Conservation (phyloP, 2,113 vertebrate genomes). For the Mobula birostris region DNA sequence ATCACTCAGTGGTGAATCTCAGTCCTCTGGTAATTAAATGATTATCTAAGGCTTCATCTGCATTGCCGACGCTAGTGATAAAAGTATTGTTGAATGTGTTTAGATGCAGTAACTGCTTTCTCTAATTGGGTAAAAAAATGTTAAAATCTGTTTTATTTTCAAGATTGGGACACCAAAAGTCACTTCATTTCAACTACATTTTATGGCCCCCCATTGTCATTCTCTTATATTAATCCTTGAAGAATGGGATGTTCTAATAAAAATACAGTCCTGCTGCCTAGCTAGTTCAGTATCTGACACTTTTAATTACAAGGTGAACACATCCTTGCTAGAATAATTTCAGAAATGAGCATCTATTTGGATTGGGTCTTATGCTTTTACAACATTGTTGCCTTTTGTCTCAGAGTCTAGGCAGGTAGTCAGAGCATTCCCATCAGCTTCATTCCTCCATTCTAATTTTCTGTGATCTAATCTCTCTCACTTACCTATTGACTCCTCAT, state of each 20-base stretch:
- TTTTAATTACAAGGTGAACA: not conserved
- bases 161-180: not conserved
- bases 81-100: not conserved
- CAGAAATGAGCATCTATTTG: not conserved
- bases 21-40: conserved; percentile 69
- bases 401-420: too few relatives aligned
- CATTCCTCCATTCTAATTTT: too few relatives aligned
- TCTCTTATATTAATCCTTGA: not conserved
- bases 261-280: not conserved
- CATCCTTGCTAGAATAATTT: not conserved
- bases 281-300: not conserved
- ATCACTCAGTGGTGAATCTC: conserved; percentile 85
- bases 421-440: too few relatives aligned
- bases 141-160: not conserved
- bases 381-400: too few relatives aligned
- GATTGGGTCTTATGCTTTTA: not conserved
- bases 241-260: too few relatives aligned
- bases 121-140: not conserved
- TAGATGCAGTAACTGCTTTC: not conserved
- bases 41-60: not conserved
- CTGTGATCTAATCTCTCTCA: too few relatives aligned
- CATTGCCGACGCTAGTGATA: not conserved
- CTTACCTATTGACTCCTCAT: too few relatives aligned
- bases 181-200: not conserved
- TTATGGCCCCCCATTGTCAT: not conserved